Conservation (phyloP, 2,113 vertebrate genomes). For the Dicerorhinus sumatrensis region DNA sequence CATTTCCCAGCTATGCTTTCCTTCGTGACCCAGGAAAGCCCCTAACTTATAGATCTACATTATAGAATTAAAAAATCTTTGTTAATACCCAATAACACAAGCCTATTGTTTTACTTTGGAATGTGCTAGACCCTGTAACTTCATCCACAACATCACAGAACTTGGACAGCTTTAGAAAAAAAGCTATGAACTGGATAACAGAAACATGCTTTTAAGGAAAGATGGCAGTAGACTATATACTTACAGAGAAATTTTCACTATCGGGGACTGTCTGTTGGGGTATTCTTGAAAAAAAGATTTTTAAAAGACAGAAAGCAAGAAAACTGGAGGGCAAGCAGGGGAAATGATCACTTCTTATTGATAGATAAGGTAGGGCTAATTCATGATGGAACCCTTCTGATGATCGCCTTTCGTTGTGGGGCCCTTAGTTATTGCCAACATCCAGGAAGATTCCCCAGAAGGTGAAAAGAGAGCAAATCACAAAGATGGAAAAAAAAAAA, state of each 20-base stretch:
- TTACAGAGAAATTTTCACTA: background rate
- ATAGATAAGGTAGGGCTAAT: background rate
- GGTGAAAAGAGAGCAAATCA: background rate
- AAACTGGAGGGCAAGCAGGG: background rate
- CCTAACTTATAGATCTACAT: background rate
- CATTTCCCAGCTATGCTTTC: background rate
- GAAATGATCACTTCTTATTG: background rate
- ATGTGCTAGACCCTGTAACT: background rate
- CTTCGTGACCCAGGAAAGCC: background rate
- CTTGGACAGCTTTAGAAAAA: background rate
- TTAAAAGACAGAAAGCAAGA: background rate
- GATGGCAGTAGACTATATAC: background rate
- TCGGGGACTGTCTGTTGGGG: background rate
- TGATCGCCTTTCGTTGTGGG: background rate
- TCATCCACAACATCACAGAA: background rate
- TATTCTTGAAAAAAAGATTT: background rate
- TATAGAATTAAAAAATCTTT: slow-evolving; percentile 33
- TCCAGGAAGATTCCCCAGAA: background rate
- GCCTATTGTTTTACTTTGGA: background rate
- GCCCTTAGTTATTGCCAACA: background rate
- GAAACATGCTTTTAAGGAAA: background rate
- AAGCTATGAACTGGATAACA: background rate
- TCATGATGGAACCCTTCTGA: background rate
- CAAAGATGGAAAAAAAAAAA: background rate
- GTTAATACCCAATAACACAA: background rate